phyloP scores from a whole-genome alignment of 2,888 invertebrate genomes.

The Noctua fimbriata region DNA sequence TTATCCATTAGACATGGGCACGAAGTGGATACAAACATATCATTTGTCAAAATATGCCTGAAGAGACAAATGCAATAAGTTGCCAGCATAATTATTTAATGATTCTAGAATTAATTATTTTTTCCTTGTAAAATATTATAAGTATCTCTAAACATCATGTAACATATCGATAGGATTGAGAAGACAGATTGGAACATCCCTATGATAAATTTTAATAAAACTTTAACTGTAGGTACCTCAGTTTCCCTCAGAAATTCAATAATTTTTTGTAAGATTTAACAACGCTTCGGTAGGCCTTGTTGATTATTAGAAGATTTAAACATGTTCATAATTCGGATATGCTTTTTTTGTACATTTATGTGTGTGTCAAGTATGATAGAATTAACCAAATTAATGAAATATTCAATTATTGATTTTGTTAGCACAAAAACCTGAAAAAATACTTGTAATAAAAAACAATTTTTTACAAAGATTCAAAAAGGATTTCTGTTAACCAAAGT shows the following conservation, averaged over 20 bases:
- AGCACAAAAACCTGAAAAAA: not conserved
- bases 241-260: not conserved
- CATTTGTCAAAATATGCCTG: slow-evolving; percentile 26
- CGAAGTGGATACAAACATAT: not conserved
- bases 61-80: slow-evolving; percentile 5
- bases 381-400: not conserved
- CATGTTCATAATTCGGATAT: not conserved
- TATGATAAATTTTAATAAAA: not conserved
- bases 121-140: not conserved
- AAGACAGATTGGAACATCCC: not conserved
- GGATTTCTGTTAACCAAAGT: not conserved
- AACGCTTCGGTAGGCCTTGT: not conserved
- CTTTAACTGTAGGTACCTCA: not conserved
- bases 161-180: slow-evolving; percentile 10
- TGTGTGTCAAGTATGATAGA: not conserved
- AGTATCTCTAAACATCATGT: not conserved
- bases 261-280: not conserved
- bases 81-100: slow-evolving; percentile 2
- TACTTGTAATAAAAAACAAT: not conserved
- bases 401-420: not conserved
- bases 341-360: not conserved
- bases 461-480: not conserved
- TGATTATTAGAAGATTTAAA: not conserved
- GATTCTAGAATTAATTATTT: not conserved
- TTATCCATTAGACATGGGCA: slow-evolving; percentile 26